Base-by-base conservation (phyloP, 2,113 vertebrate genomes). In the Larimichthys polyactis region DNA sequence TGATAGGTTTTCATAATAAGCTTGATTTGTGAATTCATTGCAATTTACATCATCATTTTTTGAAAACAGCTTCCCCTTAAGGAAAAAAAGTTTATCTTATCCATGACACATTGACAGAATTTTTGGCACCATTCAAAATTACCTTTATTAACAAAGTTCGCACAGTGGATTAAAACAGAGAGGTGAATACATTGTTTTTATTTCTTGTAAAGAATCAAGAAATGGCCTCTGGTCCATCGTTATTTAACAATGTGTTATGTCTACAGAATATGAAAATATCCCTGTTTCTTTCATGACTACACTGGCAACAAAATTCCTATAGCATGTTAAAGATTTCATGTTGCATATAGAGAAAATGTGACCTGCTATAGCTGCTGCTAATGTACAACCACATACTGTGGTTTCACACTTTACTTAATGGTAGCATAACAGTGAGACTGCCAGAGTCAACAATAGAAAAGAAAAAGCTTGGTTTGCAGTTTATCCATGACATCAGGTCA, bases 401-500 rank as follows among this genome's bases (percentile, higher is more conserved):
- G 71, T 83, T 90, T 85, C 68, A 86, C 81, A 78, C 85, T 79
- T 83, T 32, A 66, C 54, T 79, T 68, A 80, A 67, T 82, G 60
- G 71, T 69, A 73, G 60, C 59, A 85, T 70, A 86, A 88, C 70
- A 81, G 1, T 64, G 24, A 55, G 17, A 54, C 22, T 71, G 80
- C 87, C 89, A 90, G 81, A 84, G 69, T 79, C 44, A 89, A 82
- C 86, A 89, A 8, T n/a, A 66, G 59, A 68, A 76, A 69, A 71
- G 55, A 58, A 57, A 49, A 55, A 51, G 20, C 68, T 81, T 63
- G 32, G 52, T 70, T 54, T 24, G 70, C 77, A 72, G 57, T 78
- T 88, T 86, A 83, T 72, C 51, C 69, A 84, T 88, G 79, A 91
- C 84, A 87, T 85, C 77, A 87, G 71, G 46, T 74, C 76, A 51